phyloP scores from a whole-genome alignment of 2,113 vertebrate genomes.

The Dromaius novaehollandiae region DNA sequence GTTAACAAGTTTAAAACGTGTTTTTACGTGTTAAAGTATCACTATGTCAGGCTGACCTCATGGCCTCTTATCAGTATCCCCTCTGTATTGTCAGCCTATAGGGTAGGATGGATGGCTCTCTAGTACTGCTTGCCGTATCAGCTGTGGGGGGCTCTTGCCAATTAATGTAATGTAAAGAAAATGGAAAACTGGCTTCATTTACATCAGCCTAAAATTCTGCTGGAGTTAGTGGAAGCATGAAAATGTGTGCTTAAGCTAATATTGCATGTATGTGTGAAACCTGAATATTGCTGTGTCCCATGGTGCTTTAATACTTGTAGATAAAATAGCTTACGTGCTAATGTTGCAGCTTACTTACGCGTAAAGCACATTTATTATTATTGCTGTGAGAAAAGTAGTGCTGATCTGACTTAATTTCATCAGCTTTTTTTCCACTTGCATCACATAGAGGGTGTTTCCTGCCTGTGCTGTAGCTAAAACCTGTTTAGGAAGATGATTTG shows the following conservation, averaged over 20 bases:
- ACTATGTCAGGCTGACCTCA: not conserved
- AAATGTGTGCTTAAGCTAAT: not conserved
- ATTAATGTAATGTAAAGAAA: not conserved
- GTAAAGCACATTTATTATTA: not conserved
- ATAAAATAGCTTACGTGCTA: not conserved
- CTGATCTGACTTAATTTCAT: conserved; percentile 18
- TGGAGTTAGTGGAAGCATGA: not conserved
- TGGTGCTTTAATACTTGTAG: not conserved
- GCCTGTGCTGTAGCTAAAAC: not conserved
- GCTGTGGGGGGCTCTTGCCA: not conserved
- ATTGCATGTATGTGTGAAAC: fast-evolving
- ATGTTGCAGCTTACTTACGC: not conserved
- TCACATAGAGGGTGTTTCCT: not conserved
- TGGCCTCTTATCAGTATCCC: not conserved
- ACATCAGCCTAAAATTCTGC: not conserved
- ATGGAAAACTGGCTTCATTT: not conserved
- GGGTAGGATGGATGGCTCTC: not conserved
- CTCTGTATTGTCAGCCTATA: not conserved
- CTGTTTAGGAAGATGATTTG: not conserved
- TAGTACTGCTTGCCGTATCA: not conserved
- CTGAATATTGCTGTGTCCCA: not conserved
- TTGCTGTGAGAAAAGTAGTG: conserved; percentile 14
- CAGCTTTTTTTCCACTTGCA: not conserved
- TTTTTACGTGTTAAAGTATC: not conserved
- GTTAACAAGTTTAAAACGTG: not conserved